These are phyloP conservation scores for Porites australiensis DNA, from an alignment of 64 coral and sea anemone genomes.

Conservation along the genomic window DNA sequence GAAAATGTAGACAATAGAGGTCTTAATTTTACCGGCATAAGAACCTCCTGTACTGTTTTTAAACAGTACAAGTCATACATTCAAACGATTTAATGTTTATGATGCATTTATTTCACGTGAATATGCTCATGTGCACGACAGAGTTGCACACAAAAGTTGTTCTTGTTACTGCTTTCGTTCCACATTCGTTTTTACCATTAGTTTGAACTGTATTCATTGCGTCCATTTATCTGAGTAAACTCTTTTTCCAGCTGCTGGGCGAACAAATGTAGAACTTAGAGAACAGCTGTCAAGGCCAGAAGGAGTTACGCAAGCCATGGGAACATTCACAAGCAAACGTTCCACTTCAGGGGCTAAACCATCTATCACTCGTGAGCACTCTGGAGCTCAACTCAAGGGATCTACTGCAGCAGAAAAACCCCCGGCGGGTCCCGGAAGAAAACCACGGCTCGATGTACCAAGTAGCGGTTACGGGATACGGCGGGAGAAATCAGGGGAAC, in stretches of 20 bases:
- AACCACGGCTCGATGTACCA: conserved; percentile 67
- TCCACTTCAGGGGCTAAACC: conserved; percentile 8
- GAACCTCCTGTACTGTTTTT: no score
- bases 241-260: conserved; percentile 61
- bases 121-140: no score
- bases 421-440: conserved; percentile 34
- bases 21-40: no score
- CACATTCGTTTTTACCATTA: no score
- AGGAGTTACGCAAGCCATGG: conserved; percentile 56
- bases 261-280: conserved; percentile 81
- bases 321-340: conserved; percentile 58
- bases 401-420: conserved; percentile 43
- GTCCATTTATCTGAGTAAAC: no score
- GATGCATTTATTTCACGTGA: no score
- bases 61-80: no score
- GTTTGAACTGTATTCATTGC: no score
- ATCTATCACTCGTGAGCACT: conserved; percentile 38
- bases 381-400: conserved; percentile 6
- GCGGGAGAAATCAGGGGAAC: conserved; percentile 83
- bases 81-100: no score
- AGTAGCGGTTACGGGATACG: conserved; percentile 83
- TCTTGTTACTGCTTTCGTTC: no score
- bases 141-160: no score
- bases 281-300: conserved; percentile 44
- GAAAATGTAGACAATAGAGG: no score